These are phyloP conservation scores for Dunckerocampus dactyliophorus DNA, from an alignment of 2,113 vertebrate species.

Conservation along the genomic window DNA sequence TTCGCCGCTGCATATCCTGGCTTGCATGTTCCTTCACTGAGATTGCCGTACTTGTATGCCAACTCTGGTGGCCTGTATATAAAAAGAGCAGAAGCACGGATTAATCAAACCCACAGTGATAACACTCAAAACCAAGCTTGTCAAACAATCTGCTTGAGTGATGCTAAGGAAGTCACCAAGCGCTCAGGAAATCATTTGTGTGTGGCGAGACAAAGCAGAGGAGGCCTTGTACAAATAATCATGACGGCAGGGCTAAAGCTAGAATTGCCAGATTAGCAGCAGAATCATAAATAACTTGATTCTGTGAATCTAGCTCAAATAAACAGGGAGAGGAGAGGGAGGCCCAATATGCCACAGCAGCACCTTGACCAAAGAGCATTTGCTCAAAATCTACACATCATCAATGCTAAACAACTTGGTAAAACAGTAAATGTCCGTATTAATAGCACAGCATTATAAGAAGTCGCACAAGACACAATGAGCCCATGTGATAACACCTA, in stretches of 20 bases:
- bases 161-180: slow-evolving; percentile 31
- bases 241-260: slow-evolving; percentile 36
- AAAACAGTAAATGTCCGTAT: not conserved
- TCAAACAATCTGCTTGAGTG: slow-evolving; percentile 43
- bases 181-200: slow-evolving; percentile 35
- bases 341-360: slow-evolving; percentile 25
- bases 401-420: not conserved
- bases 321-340: slow-evolving; percentile 58
- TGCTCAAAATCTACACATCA: slow-evolving; percentile 14
- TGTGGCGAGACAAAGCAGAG: slow-evolving; percentile 52
- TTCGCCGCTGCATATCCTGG: slow-evolving; percentile 88
- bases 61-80: slow-evolving; percentile 81
- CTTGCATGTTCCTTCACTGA: slow-evolving; percentile 88
- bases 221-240: slow-evolving; percentile 62
- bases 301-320: slow-evolving; percentile 66
- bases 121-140: slow-evolving; percentile 28
- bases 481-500: slow-evolving; percentile 32
- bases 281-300: slow-evolving; percentile 68
- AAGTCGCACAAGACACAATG: slow-evolving; percentile 16
- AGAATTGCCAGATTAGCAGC: slow-evolving; percentile 48
- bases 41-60: slow-evolving; percentile 87
- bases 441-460: slow-evolving; percentile 12
- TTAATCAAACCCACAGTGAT: slow-evolving; percentile 36
- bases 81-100: slow-evolving; percentile 28
- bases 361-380: slow-evolving; percentile 3